A percentile compares a stretch with the other conserved stretches of the same genome.
These are phyloP conservation scores for Drosophila rufa DNA, from an alignment of 1,140 invertebrate species.

Conservation along the genomic window DNA sequence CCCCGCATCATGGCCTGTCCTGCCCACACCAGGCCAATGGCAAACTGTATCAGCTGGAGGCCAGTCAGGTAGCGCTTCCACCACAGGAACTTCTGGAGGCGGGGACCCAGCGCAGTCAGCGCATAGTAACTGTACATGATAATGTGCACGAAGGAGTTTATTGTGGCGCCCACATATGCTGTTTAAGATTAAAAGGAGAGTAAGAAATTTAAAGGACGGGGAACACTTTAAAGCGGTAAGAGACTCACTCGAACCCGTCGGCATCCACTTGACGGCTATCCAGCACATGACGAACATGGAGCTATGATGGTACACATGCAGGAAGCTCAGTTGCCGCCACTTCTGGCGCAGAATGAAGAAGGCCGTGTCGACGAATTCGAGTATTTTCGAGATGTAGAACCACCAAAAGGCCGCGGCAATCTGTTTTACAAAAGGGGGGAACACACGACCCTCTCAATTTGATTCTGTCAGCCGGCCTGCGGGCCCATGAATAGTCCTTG, in stretches of 20 bases:
- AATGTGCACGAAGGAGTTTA: conserved; percentile 96
- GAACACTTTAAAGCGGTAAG: background rate
- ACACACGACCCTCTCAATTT: conserved; percentile 9
- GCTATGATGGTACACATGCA: conserved; percentile 96
- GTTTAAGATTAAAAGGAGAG: conserved; percentile 71
- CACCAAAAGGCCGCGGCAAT: conserved; percentile 97
- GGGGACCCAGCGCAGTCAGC: conserved; percentile 92
- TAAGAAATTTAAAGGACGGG: background rate
- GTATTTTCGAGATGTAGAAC: conserved; percentile 97
- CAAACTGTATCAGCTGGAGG: conserved; percentile 87
- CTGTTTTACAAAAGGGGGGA: conserved; percentile 85
- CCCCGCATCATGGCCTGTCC: conserved; percentile 31
- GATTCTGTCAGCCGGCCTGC: conserved; percentile 11
- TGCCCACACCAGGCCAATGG: conserved; percentile 59
- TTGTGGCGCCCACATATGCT: conserved; percentile 94
- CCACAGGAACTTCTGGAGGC: conserved; percentile 93
- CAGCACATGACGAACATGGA: conserved; percentile 97
- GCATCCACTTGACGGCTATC: conserved; percentile 98
- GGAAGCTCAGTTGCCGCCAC: conserved; percentile 93
- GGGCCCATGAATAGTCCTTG: conserved; percentile 8
- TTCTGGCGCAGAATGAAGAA: conserved; percentile 97
- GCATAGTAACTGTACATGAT: conserved; percentile 98
- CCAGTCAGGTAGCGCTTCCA: conserved; percentile 98
- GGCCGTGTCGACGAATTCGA: conserved; percentile 97
- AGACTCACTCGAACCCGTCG: conserved; percentile 95